Percentiles rank a stretch among this genome's conserved stretches.
phyloP scores from a whole-genome alignment of 2,113 vertebrate genomes.

The Cebidichthys violaceus region DNA sequence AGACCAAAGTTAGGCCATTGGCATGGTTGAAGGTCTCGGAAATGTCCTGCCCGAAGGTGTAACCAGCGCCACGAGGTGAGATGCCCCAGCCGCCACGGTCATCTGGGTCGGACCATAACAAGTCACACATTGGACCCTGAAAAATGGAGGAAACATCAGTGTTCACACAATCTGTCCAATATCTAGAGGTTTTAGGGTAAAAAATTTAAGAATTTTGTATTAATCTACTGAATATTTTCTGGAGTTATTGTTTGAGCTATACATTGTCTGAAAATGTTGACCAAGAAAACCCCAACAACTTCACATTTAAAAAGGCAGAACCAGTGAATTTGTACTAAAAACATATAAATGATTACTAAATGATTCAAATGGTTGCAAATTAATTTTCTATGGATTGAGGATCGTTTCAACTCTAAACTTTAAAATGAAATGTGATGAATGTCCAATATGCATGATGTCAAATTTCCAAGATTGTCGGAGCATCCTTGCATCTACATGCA shows the following conservation, averaged over 20 bases:
- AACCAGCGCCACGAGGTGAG: constrained; percentile 84
- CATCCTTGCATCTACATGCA: not conserved
- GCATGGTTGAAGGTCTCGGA: constrained; percentile 99
- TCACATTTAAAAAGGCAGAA: not conserved
- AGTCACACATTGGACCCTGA: constrained; percentile 98
- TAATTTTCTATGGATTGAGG: not conserved
- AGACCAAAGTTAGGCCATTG: constrained; percentile 97
- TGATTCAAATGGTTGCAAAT: not conserved
- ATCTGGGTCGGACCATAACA: constrained; percentile 90
- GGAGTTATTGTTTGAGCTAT: not conserved
- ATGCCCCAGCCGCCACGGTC: constrained; percentile 86
- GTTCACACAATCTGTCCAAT: not conserved
- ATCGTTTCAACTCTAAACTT: not conserved
- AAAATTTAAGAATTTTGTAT: not conserved
- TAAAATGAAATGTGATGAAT: not conserved
- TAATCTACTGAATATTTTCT: not conserved
- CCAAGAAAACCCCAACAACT: not conserved
- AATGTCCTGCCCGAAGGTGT: constrained; percentile 98
- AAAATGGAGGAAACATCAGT: constrained; percentile 20
- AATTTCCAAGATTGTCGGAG: not conserved
- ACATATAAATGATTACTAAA: not conserved
- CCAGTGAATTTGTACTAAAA: not conserved
- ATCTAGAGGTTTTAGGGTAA: not conserved
- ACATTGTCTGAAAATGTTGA: not conserved
- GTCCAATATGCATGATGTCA: not conserved